Evolutionary conservation across 2,797 vertebrate species (phyloP), one percentile per base, ranked within the genome.

Genomic region (Myoxocephalus aenaeus): DNA sequence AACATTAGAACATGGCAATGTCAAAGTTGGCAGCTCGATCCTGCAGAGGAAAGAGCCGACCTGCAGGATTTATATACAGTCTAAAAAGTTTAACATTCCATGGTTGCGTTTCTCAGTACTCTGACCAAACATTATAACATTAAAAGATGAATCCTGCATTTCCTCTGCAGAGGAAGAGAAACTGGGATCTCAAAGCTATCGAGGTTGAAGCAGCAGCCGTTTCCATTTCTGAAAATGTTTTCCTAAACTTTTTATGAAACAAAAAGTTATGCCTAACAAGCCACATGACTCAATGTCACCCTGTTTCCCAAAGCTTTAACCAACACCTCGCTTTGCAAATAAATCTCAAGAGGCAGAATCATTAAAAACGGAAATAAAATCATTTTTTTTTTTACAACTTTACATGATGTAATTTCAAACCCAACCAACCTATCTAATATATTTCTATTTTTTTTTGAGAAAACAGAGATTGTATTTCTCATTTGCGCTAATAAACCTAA

Each of bases 281-380:
- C 73, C 63, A 70, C 27, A 70, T 22, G 22, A 80, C 25, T 59
- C 18, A 34, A 61, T 3, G 66, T 77, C 59, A 86, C 84, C 86
- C 88, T 76, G 81, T 90, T 80, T 73, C 81, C 75, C 74, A 87
- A 89, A 91, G 84, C 80, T 80, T 83, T 34, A 51, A 70, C 72
- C 76, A 65, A 85, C 82, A 83, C 50, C 75, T 74, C 48, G 4
- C 75, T 71, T 51, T 20, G 51, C 48, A 83, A 56, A 67, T 27
- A 75, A 93, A 93, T 93, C 93, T 94, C 92, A 87, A 88, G 40
- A 71, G 88, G 89, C 90, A 44, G 87, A 80, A 25, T 7, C 63
- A 76, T 80, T 42, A 42, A 48, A 71, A 87, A 84, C 10, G 1
- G 68, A 81, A 66, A 83, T 64, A 66, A 82, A 56, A 68, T 2